These are phyloP conservation scores for Bombus terrestris DNA, from an alignment of 1,140 invertebrate species.

Conservation along the genomic window DNA sequence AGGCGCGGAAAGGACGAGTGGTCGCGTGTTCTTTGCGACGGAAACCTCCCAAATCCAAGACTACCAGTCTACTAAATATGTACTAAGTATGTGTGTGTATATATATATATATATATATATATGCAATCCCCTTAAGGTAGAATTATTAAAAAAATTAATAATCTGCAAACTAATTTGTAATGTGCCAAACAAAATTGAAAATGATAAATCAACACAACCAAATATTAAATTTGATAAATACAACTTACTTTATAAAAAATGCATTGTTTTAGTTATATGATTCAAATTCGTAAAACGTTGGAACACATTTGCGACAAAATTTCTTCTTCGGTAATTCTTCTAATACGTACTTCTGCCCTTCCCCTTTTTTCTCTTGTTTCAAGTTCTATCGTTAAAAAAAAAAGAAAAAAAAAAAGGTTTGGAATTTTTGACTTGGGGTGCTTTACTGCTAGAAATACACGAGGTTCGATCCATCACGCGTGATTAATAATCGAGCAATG, in stretches of 20 bases:
- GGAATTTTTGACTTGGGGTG: neutral
- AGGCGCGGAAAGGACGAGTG: neutral
- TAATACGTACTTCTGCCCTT: neutral
- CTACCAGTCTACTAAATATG: no score
- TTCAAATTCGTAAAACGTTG: neutral
- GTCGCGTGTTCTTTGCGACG: neutral
- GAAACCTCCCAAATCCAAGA: neutral
- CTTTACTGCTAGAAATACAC: neutral
- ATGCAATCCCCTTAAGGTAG: neutral
- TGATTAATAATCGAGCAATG: slow-evolving; percentile 29
- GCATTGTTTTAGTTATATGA: neutral
- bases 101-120: no score
- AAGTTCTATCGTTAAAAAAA: neutral
- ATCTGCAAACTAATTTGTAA: neutral
- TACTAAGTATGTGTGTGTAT: no score
- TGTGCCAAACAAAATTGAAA: neutral
- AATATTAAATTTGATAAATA: no score
- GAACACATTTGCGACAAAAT: neutral
- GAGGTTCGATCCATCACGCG: neutral
- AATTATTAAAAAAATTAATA: neutral
- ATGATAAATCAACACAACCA: no score
- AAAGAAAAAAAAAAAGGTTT: neutral
- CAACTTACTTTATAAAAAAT: neutral
- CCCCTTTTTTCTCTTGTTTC: neutral
- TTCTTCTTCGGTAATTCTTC: neutral